These are phyloP conservation scores for Lithobius niger DNA, from an alignment of 1,140 invertebrate genomes.

Conservation along the genomic window DNA sequence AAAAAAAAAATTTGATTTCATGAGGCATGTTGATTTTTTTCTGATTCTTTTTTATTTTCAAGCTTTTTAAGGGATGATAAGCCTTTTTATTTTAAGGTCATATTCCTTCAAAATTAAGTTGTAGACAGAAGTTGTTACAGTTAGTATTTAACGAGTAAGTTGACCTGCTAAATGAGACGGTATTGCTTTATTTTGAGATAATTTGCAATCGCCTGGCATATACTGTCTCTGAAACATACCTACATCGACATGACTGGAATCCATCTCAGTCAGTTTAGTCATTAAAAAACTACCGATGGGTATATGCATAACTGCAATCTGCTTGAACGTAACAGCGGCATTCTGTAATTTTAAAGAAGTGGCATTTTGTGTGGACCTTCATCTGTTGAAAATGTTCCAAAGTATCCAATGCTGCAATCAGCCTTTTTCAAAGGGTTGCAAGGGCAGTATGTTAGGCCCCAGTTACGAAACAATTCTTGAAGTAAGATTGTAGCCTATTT, in stretches of 20 bases:
- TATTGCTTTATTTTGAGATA: neutral
- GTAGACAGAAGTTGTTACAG: neutral
- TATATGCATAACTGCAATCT: neutral
- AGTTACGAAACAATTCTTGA: too few species aligned
- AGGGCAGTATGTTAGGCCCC: too few species aligned
- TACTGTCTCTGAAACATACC: neutral
- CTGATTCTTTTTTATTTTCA: neutral
- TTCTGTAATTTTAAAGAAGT: too few species aligned
- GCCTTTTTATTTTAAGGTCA: neutral
- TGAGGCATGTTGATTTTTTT: neutral
- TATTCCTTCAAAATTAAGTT: too few species aligned
- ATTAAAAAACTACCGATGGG: neutral
- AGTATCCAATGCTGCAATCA: too few species aligned
- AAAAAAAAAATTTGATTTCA: neutral
- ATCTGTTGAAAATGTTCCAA: too few species aligned
- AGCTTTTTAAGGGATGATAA: neutral
- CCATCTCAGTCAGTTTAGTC: neutral
- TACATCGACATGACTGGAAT: neutral
- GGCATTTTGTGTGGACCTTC: too few species aligned
- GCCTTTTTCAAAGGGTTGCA: too few species aligned
- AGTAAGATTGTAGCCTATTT: too few species aligned
- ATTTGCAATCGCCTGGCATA: neutral
- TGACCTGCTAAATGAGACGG: neutral
- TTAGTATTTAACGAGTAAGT: neutral
- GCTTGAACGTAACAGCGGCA: neutral